Base-by-base conservation (phyloP, 2,113 vertebrate genomes). In the Porphyrio hochstetteri region DNA sequence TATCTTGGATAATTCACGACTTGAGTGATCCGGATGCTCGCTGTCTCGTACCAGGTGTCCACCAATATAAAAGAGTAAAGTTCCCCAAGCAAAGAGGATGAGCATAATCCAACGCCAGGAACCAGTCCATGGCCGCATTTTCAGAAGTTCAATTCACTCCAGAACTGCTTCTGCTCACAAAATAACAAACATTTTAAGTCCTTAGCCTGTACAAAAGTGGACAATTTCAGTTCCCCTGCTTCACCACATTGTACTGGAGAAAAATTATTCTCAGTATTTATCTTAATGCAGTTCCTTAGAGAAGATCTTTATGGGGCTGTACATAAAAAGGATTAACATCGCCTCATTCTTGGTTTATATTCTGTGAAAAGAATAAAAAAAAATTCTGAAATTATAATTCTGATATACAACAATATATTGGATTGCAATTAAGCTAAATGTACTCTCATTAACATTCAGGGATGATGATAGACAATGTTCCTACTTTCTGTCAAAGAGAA, bases 101-200 rank as follows among this genome's bases (percentile, higher is more conserved):
- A 99, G 98, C 98, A 99, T 99, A 98, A 99, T 99, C 99, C 99
- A 99, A 97, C 99, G 99, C 99, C 99, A 99, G 95, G 99, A 99
- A 94, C 99, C 99, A 92, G 99, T 99, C 99, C 99, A 99, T 98
- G 99, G 98, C 97, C 99, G 99, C 99, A 99, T 99, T 98, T 99
- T 99, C 97, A 98, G 96, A 96, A 97, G 97, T 96, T 98, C 97
- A 96, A n/a, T 91, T 98, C 97, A 95, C 94, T 95, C 80, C 82
- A 93, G 94, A 95, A 93, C 78, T 96, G 75, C 93, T 84, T 90
- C 80, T 93, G 76, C 93, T 98, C 98, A 98, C 95, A 96, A 96
- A 97, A 96, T 23, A 88, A 82, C 85, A 97, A 96, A 96, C 98
- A 98, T 98, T 87, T 29, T 97, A 92, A 87, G 70, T 96, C 63